Conservation (phyloP, 2,797 vertebrate species). For the Enteromius treurensis region DNA sequence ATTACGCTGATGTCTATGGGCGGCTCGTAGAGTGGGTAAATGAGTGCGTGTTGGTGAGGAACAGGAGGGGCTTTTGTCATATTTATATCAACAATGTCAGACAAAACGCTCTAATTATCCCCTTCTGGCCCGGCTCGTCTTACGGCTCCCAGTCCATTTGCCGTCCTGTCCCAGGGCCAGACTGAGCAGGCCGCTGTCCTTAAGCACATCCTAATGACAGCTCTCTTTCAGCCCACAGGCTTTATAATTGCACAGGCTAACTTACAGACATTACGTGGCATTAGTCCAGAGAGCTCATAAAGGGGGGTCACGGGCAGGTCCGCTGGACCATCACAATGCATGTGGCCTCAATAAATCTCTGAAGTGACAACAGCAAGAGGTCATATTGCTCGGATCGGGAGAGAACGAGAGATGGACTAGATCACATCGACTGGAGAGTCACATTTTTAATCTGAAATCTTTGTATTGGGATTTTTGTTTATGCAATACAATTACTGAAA, state of each 20-base stretch:
- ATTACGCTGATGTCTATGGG: conserved; percentile 71
- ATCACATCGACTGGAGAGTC: not conserved
- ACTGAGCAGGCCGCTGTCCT: conserved; percentile 84
- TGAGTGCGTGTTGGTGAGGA: conserved; percentile 32
- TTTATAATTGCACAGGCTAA: conserved; percentile 85
- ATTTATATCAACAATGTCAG: conserved; percentile 97
- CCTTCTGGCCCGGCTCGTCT: conserved; percentile 83
- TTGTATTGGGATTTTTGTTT: not conserved
- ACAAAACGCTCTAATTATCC: conserved; percentile 98
- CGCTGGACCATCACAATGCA: conserved; percentile 66
- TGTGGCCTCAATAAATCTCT: conserved; percentile 66
- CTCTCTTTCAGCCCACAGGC: conserved; percentile 82
- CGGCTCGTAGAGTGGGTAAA: conserved; percentile 59
- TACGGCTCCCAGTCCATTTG: conserved; percentile 78
- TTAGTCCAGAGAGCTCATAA: conserved; percentile 69
- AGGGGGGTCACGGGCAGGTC: conserved; percentile 74
- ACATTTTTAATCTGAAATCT: not conserved
- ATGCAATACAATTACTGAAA: not conserved
- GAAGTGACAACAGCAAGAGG: conserved; percentile 51
- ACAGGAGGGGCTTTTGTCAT: conserved; percentile 89
- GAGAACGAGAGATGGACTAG: not conserved
- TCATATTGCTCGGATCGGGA: conserved; percentile 25
- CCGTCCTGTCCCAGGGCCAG: conserved; percentile 84
- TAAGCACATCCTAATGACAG: conserved; percentile 87
- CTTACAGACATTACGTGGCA: conserved; percentile 84